These are phyloP conservation scores for Cheilosia variabilis DNA, from an alignment of 2,888 invertebrate genomes.

Conservation along the genomic window DNA sequence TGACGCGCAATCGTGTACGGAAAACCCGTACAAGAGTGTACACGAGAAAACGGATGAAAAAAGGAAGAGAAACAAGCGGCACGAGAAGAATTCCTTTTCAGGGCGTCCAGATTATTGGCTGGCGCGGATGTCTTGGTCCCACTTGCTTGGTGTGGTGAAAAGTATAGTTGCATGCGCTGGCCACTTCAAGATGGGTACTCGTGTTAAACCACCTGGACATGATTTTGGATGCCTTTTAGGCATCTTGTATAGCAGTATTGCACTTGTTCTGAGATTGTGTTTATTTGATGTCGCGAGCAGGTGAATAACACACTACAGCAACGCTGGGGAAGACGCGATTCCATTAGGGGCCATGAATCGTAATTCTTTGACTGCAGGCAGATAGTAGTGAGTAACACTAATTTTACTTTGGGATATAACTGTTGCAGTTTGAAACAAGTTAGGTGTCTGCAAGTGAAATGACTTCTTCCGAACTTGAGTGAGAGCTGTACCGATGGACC, in stretches of 20 bases:
- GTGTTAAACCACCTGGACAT: slow-evolving; percentile 72
- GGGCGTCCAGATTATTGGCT: slow-evolving; percentile 61
- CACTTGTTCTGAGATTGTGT: slow-evolving; percentile 54
- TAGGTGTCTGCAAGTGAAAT: too few species aligned
- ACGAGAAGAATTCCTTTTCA: slow-evolving; percentile 65
- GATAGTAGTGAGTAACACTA: background rate
- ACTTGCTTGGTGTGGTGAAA: slow-evolving; percentile 28
- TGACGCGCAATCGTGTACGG: slow-evolving; percentile 44
- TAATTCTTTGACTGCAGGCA: background rate
- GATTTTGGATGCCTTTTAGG: slow-evolving; percentile 60
- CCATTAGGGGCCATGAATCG: slow-evolving; percentile 45
- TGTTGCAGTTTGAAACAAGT: too few species aligned
- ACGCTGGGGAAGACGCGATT: background rate
- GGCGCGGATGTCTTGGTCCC: slow-evolving; percentile 18
- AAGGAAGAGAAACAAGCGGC: slow-evolving; percentile 24
- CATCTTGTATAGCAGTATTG: slow-evolving; percentile 40
- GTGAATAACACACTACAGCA: background rate
- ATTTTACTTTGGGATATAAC: too few species aligned
- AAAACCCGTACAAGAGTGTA: slow-evolving; percentile 34
- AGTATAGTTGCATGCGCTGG: slow-evolving; percentile 45
- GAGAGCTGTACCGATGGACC: too few species aligned
- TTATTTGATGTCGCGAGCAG: slow-evolving; percentile 15
- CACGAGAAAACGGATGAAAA: slow-evolving; percentile 11
- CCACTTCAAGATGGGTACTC: slow-evolving; percentile 53
- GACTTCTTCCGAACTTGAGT: too few species aligned